Conservation (phyloP, 2,797 vertebrate genomes). For the Pseudochirops corinnae region DNA sequence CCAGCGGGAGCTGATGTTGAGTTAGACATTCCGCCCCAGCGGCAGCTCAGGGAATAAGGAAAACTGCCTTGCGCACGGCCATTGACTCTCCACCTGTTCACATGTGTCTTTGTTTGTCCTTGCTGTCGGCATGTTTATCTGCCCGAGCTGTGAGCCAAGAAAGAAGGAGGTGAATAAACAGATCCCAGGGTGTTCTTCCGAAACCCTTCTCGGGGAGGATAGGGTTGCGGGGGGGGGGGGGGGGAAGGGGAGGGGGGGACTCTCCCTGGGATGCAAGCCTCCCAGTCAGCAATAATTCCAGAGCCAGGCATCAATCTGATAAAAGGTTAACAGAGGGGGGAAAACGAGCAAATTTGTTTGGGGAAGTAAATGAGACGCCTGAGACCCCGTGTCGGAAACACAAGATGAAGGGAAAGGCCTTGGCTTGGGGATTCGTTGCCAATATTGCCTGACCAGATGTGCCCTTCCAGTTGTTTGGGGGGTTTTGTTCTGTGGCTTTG, state of each 20-base stretch:
- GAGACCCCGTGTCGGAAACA: constrained; percentile 13
- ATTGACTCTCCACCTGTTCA: neutral
- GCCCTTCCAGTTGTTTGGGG: neutral
- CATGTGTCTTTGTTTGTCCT: neutral
- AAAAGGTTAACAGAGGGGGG: constrained; percentile 83
- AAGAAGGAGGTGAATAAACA: constrained; percentile 19
- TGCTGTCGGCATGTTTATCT: neutral
- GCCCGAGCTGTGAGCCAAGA: constrained; percentile 18
- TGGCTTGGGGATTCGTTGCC: neutral
- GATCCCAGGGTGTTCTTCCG: constrained; percentile 27
- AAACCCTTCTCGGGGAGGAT: neutral
- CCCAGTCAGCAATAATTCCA: constrained; percentile 41
- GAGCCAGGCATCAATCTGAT: constrained; percentile 81
- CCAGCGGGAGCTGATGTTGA: neutral
- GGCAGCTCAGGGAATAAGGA: neutral
- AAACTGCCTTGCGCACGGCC: neutral
- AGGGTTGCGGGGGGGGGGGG: too few relatives aligned
- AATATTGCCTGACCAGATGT: neutral
- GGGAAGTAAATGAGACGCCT: constrained; percentile 39
- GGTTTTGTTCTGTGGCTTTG: neutral
- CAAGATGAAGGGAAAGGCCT: constrained; percentile 25
- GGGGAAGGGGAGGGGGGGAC: neutral
- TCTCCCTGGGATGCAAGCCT: neutral
- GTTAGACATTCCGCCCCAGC: neutral
- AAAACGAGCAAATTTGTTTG: constrained; percentile 49